These are phyloP conservation scores for Saccostrea echinata DNA, from an alignment of 1,140 invertebrate species.

Conservation along the genomic window DNA sequence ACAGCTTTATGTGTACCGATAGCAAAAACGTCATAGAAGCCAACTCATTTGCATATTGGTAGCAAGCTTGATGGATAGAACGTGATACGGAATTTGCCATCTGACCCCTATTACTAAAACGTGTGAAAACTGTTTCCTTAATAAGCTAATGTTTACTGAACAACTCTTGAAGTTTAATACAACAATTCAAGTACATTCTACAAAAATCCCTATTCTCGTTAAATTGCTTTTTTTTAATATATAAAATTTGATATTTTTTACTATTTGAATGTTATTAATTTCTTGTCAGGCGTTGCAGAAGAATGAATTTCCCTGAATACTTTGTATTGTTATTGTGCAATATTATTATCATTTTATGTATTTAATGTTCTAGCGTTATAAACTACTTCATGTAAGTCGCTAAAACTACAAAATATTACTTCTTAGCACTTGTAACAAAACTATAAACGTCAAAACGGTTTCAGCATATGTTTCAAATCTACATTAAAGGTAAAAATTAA, in stretches of 20 bases:
- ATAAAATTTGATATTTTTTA: not conserved
- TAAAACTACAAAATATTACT: no score
- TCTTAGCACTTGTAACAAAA: no score
- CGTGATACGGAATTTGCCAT: slow-evolving; percentile 10
- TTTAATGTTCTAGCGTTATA: no score
- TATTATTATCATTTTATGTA: no score
- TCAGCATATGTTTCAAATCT: no score
- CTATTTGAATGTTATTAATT: not conserved
- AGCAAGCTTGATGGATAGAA: slow-evolving; percentile 12
- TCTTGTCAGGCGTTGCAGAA: not conserved
- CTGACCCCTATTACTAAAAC: slow-evolving; percentile 28
- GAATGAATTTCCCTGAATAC: no score
- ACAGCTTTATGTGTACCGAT: slow-evolving; percentile 22
- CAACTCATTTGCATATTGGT: slow-evolving; percentile 13
- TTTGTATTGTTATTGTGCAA: no score
- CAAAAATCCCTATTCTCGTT: not conserved
- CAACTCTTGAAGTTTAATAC: not conserved
- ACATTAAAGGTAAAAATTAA: no score
- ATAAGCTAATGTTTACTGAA: not conserved
- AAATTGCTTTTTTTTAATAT: not conserved
- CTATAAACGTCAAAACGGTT: no score
- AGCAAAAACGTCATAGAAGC: slow-evolving; percentile 31
- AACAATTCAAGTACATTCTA: not conserved
- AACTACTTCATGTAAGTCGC: no score
- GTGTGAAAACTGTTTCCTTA: slow-evolving; percentile 34